Evolutionary conservation across 1,140 invertebrate species (phyloP).

Genomic region (Drosophila jambulina): DNA sequence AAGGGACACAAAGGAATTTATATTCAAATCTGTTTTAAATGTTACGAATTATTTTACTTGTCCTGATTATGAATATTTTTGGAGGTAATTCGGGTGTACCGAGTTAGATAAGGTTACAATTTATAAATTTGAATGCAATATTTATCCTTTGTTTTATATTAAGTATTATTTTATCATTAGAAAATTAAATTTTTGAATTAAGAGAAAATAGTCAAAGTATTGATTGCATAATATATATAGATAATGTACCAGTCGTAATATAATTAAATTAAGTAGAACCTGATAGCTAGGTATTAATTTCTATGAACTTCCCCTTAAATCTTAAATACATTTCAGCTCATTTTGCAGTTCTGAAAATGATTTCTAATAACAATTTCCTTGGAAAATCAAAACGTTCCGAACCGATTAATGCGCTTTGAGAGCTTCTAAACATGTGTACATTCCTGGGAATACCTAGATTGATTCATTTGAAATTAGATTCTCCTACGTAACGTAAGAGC

Average conservation of each 20-base stretch:
- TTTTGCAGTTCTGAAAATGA: not conserved
- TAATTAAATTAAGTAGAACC: not conserved
- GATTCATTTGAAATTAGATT: constrained; percentile 8
- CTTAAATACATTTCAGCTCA: not conserved
- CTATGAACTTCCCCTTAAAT: not conserved
- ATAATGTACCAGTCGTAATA: not conserved
- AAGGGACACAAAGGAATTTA: not conserved
- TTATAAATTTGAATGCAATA: not conserved
- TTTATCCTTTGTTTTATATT: not conserved
- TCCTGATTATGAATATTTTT: too few species aligned
- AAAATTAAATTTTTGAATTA: not conserved
- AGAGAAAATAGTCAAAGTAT: not conserved
- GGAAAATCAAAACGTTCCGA: not conserved
- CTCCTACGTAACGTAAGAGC: constrained; percentile 6
- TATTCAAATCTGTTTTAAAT: not conserved
- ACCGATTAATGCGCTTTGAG: too few species aligned
- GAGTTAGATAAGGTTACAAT: not conserved
- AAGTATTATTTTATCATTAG: not conserved
- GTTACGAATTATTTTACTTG: not conserved
- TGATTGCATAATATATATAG: not conserved
- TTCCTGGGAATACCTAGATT: not conserved
- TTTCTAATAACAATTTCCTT: not conserved
- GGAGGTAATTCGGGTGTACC: not conserved
- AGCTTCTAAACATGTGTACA: not conserved
- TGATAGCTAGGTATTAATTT: not conserved